Percentiles rank a stretch among this genome's conserved stretches.
These are phyloP conservation scores for Thymallus thymallus DNA, from an alignment of 2,113 vertebrate species.

Conservation along the genomic window DNA sequence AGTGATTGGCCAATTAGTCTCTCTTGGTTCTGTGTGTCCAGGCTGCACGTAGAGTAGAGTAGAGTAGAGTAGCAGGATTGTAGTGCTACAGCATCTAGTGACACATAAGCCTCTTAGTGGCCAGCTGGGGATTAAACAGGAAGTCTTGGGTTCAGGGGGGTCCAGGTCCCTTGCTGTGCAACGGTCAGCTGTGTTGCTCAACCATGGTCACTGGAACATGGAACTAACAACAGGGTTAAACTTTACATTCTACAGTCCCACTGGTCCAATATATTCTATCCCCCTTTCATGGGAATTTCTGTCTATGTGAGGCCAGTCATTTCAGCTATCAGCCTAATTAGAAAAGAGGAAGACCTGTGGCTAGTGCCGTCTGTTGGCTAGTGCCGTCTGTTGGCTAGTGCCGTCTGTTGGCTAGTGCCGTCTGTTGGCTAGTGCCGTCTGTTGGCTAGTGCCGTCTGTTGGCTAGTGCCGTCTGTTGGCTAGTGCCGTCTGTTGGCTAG, in stretches of 20 bases:
- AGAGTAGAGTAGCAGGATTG: background rate
- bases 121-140: slow-evolving; percentile 73
- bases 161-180: background rate
- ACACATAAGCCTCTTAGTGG: slow-evolving; percentile 72
- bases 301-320: too few species aligned
- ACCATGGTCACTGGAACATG: background rate
- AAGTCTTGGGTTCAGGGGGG: slow-evolving; percentile 56
- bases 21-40: background rate
- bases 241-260: background rate
- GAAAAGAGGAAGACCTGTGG: too few species aligned
- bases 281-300: too few species aligned
- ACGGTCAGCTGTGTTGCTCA: background rate
- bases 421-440: too few species aligned
- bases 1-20: too few species aligned
- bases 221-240: background rate
- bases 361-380: too few species aligned
- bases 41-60: background rate
- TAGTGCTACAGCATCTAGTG: slow-evolving; percentile 38
- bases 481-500: too few species aligned
- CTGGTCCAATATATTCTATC: background rate
- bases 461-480: too few species aligned
- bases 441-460: too few species aligned
- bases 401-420: too few species aligned
- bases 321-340: too few species aligned
- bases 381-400: too few species aligned